Evolutionary conservation across 2,888 invertebrate genomes (phyloP).

Genomic region (Tubulanus polymorphus): DNA sequence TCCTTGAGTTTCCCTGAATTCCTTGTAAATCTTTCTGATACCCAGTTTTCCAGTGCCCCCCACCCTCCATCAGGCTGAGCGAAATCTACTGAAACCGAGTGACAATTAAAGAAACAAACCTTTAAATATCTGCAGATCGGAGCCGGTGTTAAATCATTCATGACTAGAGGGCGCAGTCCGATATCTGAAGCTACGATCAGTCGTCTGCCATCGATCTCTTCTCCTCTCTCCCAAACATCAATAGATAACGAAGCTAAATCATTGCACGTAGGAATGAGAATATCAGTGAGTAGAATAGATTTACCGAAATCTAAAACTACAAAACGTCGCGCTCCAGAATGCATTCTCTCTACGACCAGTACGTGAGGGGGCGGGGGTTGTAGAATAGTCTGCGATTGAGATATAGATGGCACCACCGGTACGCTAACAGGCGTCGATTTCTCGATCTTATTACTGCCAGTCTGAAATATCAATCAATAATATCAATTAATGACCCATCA

Average conservation of each 20-base stretch:
- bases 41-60: too few species aligned
- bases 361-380: constrained; percentile 71
- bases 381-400: constrained; percentile 65
- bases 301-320: constrained; percentile 89
- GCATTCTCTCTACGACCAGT: constrained; percentile 86
- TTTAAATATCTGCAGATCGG: constrained; percentile 85
- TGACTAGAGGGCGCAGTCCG: constrained; percentile 75
- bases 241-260: constrained; percentile 73
- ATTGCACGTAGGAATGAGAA: constrained; percentile 57
- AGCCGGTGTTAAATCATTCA: constrained; percentile 85
- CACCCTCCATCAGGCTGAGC: too few species aligned
- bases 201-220: constrained; percentile 79
- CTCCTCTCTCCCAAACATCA: constrained; percentile 83
- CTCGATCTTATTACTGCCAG: too few species aligned
- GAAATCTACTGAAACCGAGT: too few species aligned
- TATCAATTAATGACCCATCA: too few species aligned
- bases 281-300: constrained; percentile 78
- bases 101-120: constrained; percentile 58
- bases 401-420: constrained; percentile 20
- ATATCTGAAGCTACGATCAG: constrained; percentile 84
- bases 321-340: constrained; percentile 84
- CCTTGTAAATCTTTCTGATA: too few species aligned
- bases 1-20: too few species aligned
- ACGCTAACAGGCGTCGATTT: not conserved
- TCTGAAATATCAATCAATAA: too few species aligned